A percentile compares a stretch with the other conserved stretches of the same genome.
phyloP scores from a whole-genome alignment of 2,888 invertebrate genomes.

The Schizaphis graminum region DNA sequence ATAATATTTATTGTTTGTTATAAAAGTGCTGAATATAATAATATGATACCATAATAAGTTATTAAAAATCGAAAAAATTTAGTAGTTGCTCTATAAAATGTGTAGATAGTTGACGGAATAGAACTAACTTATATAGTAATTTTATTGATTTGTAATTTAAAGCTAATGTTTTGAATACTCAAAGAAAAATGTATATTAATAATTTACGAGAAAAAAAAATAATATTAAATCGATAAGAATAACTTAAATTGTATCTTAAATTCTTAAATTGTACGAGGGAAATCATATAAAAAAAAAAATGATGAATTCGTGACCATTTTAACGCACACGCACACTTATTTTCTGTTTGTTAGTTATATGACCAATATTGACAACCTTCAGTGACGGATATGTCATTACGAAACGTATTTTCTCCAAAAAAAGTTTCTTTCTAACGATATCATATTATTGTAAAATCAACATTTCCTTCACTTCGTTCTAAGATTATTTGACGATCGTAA shows the following conservation, averaged over 20 bases:
- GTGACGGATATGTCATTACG: background rate
- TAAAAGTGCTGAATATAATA: background rate
- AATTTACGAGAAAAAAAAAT: background rate
- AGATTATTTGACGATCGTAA: background rate
- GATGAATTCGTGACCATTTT: background rate
- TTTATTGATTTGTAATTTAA: background rate
- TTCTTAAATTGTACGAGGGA: background rate
- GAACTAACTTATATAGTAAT: background rate
- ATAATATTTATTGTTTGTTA: background rate
- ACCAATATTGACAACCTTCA: background rate
- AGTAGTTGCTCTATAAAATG: background rate
- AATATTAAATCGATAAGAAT: background rate
- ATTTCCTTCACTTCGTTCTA: background rate
- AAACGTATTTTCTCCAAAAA: constrained; percentile 4
- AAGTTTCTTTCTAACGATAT: background rate
- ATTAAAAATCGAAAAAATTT: background rate
- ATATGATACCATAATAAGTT: background rate
- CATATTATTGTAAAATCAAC: background rate
- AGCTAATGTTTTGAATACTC: background rate
- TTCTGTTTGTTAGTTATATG: background rate
- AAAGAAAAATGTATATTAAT: background rate
- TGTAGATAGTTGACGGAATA: background rate
- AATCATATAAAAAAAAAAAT: background rate
- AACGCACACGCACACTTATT: background rate
- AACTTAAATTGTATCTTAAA: background rate